Evolutionary conservation across 1,140 invertebrate species (phyloP), one percentile per base, ranked within the genome.

Genomic region (Cephus cinctus): DNA sequence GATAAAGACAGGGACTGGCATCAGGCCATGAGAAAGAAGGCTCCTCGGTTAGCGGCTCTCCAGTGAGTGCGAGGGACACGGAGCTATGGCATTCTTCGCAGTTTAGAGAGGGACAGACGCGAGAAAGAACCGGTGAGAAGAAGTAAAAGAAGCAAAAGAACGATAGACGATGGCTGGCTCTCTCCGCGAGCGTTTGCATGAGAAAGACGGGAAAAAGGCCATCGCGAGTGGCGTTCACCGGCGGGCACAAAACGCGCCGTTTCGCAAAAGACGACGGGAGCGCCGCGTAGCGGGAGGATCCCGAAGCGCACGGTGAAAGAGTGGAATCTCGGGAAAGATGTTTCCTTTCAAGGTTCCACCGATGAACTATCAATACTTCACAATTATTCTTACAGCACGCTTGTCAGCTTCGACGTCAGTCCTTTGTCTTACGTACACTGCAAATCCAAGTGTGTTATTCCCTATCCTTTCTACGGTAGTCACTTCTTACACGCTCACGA

Each of bases 181-280:
- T 31, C 36, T 23, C 32, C 14, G 9, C 47, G n/a, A 32, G 25
- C 43, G 35, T 50, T 51, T 47, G 51, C 43, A 41, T 22, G 54
- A 59, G 46, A 56, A 59, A 56, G 59, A 59, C 42, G 30, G 30
- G 43, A 34, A 52, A 52, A 54, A 56, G 50, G 52, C 54, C 42
- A 56, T 56, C 51, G 47, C 35, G 22, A 35, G 22, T 25, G 18
- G 20, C 41, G 23, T 41, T 45, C 47, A 14, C 38, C 12, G 25
- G 36, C 36, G 52, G 21, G 27, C 35, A 42, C 41, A 18, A 42
- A 52, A 45, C 43, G 16, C 44, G 31, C 41, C 42, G 36, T 35
- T 25, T 46, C 27, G 51, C 47, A 30, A 44, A 54, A 39, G 42
- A 54, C 41, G 46, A 60, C 36, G 32, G 32, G 35, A 39, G 40